Evolutionary conservation across 2,888 invertebrate species (phyloP).

Genomic region (Andrena marginata): DNA sequence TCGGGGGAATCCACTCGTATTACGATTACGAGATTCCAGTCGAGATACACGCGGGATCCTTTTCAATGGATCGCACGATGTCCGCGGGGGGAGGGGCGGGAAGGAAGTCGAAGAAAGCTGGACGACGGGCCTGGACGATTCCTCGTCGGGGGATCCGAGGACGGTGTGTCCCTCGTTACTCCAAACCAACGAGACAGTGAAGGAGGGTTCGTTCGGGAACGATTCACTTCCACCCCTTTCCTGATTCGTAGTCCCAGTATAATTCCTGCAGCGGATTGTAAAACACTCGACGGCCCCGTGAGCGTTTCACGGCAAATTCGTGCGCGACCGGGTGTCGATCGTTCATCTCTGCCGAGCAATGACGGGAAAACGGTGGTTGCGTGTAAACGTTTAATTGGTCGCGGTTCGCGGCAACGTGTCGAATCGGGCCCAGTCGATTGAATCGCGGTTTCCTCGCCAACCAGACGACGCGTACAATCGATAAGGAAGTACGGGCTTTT

Average conservation of each 20-base stretch:
- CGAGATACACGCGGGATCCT: conserved; percentile 47
- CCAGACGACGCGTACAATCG: conserved; percentile 68
- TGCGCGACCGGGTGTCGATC: background rate
- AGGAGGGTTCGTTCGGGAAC: too few species aligned
- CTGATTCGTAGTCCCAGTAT: too few species aligned
- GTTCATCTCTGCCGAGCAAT: conserved; percentile 1
- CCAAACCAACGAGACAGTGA: too few species aligned
- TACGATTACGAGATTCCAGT: conserved; percentile 60
- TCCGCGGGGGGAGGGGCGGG: conserved; percentile 7
- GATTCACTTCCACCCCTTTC: too few species aligned
- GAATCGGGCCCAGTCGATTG: conserved; percentile 55
- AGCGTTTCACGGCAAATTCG: too few species aligned
- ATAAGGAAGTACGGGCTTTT: conserved; percentile 76
- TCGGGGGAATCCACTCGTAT: conserved; percentile 65
- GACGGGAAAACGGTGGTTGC: background rate
- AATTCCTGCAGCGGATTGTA: too few species aligned
- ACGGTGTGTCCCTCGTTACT: too few species aligned
- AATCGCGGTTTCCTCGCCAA: conserved; percentile 61
- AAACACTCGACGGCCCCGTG: too few species aligned
- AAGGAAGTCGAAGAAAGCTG: conserved; percentile 5
- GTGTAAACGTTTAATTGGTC: conserved; percentile 8
- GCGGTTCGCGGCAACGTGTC: conserved; percentile 29
- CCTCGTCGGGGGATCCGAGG: too few species aligned
- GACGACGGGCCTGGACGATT: background rate
- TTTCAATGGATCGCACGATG: conserved; percentile 22